Conservation (phyloP, 2,113 vertebrate species). For the Ranitomeya imitator region DNA sequence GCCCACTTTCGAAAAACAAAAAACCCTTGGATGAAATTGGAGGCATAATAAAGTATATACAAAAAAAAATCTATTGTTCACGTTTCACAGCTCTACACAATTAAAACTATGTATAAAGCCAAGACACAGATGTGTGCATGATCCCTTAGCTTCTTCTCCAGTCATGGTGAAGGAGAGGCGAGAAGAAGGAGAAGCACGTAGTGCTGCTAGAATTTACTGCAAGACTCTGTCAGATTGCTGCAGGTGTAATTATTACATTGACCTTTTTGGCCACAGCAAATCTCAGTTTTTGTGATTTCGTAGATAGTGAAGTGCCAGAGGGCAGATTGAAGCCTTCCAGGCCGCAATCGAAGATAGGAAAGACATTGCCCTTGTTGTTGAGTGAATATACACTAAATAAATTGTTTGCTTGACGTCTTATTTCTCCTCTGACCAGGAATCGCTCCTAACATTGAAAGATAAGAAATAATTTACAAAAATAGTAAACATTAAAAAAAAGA, state of each 20-base stretch:
- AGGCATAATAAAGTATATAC: not conserved
- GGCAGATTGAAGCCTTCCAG: not conserved
- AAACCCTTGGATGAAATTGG: too few relatives aligned
- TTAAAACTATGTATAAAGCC: too few relatives aligned
- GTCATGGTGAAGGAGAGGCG: not conserved
- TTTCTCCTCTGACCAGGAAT: not conserved
- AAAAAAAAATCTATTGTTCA: not conserved
- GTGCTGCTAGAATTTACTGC: not conserved
- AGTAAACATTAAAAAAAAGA: not conserved
- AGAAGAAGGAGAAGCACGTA: not conserved
- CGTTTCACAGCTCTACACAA: too few relatives aligned
- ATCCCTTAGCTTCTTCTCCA: not conserved
- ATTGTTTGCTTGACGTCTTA: not conserved
- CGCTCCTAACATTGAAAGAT: not conserved
- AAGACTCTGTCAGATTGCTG: not conserved
- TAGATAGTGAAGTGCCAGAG: not conserved
- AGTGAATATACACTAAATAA: not conserved
- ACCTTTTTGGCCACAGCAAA: slow-evolving; percentile 18
- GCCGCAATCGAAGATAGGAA: not conserved
- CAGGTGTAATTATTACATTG: slow-evolving; percentile 11
- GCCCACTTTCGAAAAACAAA: too few relatives aligned
- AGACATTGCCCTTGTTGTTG: not conserved
- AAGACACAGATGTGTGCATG: not conserved
- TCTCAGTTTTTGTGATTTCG: not conserved
- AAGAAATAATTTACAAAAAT: not conserved